Base-by-base conservation (phyloP, 2,888 invertebrate genomes). In the Tillus elongatus region DNA sequence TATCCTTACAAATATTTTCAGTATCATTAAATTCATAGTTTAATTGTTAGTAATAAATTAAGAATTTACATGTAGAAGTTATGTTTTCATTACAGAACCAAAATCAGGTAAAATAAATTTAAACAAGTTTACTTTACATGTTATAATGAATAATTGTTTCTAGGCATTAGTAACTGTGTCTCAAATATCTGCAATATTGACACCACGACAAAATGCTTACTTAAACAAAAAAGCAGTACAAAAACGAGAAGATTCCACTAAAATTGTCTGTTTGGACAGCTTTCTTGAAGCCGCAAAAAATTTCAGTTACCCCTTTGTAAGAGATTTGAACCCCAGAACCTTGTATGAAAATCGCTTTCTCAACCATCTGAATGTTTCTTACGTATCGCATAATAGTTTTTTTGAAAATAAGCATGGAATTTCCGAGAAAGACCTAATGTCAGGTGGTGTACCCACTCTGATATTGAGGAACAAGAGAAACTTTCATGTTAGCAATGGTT, bases 31-130 rank as follows among this genome's bases (percentile, higher is more conserved):
- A 19, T 19, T 19, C n/a, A n/a, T n/a, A 19, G 24, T 19, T 19
- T 19, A 8, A 6, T 8, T 8, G n/a, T 19, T 19, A 8, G 6
- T 6, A 19, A 8, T 19, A 19, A 19, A 19, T 19, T n/a, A 19
- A 19, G 24, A 19, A 8, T 19, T 19, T n/a, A 8, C 24, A 19
- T 19, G 24, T 19, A 19, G n/a, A 19, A 19, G 43, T 35, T 28
- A 69, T 69, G 69, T 69, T 68, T 57, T 61, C 68, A 44, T 50
- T 68, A 42, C 68, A 68, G 55, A 67, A 65, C 54, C 68, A 68
- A 56, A 69, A 69, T 56, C 69, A 69, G 64, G 69, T 68, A 53
- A 57, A 52, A 43, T 32, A 8, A 15, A 13, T 34, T 6, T 26
- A 3, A 15, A 15, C 15, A 33, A 29, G 13, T 13, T 16, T 19